These are phyloP conservation scores for Atopsyche davidsoni DNA, from an alignment of 1,140 invertebrate genomes.

Conservation along the genomic window DNA sequence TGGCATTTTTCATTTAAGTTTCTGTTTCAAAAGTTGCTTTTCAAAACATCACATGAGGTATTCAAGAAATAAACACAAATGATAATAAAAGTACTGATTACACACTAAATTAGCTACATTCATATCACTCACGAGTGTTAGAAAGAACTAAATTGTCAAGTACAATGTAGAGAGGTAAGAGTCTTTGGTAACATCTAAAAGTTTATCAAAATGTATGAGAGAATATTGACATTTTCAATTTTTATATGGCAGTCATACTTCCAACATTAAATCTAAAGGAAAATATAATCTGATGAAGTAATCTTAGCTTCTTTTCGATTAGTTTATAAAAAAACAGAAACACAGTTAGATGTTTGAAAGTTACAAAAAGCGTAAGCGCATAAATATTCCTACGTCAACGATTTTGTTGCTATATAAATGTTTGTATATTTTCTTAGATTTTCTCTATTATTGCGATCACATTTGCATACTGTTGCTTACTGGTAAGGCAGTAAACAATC, in stretches of 20 bases:
- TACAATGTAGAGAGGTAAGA: not conserved
- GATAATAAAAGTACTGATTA: no score
- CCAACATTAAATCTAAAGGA: not conserved
- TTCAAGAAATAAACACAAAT: no score
- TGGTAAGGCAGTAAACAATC: constrained; percentile 16
- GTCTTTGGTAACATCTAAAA: not conserved
- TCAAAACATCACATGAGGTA: no score
- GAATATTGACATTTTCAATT: not conserved
- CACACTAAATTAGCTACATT: no score
- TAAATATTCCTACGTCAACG: constrained; percentile 10
- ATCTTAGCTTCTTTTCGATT: no score
- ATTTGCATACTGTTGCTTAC: constrained; percentile 27
- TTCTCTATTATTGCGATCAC: constrained; percentile 31
- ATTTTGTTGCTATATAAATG: constrained; percentile 15
- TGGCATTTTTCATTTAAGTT: no score
- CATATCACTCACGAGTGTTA: not conserved
- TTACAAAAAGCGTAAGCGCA: constrained; percentile 23
- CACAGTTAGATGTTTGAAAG: constrained; percentile 4
- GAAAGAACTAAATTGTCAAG: not conserved
- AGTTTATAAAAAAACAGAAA: not conserved
- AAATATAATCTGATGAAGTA: no score
- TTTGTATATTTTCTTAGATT: constrained; percentile 24
- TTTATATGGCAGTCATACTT: constrained; percentile 6
- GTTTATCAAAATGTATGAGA: not conserved
- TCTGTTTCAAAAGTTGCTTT: no score